Evolutionary conservation across 2,797 vertebrate species (phyloP).

Genomic region (Amblyopsis hoosieri): DNA sequence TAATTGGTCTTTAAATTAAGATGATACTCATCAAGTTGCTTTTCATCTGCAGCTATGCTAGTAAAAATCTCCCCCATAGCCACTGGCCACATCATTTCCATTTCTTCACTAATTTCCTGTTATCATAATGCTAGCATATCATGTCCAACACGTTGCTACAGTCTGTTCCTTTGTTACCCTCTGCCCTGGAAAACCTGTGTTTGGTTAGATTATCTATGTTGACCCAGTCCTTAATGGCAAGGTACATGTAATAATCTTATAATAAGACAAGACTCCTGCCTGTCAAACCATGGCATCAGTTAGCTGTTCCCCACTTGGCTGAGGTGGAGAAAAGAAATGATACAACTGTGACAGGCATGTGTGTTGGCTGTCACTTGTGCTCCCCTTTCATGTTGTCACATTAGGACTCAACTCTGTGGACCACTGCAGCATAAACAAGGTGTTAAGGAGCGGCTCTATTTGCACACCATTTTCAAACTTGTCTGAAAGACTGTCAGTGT

Average conservation of each 20-base stretch:
- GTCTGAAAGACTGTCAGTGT: conserved; percentile 62
- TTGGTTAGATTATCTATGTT: conserved; percentile 42
- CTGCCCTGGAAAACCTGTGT: conserved; percentile 35
- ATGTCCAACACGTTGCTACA: background rate
- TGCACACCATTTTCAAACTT: conserved; percentile 70
- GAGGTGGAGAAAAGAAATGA: conserved; percentile 50
- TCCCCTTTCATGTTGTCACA: conserved; percentile 73
- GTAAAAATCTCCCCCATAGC: background rate
- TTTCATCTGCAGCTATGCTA: conserved; percentile 32
- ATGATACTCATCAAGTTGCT: conserved; percentile 24
- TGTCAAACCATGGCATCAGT: conserved; percentile 52
- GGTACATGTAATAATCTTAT: conserved; percentile 42
- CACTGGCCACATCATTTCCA: conserved; percentile 10
- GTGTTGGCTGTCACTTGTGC: conserved; percentile 69
- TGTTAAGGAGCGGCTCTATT: conserved; percentile 69
- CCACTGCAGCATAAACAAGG: conserved; percentile 69
- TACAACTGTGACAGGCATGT: conserved; percentile 63
- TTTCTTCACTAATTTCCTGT: conserved; percentile 18
- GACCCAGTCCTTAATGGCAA: conserved; percentile 41
- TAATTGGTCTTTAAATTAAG: background rate
- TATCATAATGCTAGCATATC: conserved; percentile 2
- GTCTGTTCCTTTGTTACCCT: conserved; percentile 17
- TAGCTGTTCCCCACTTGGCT: conserved; percentile 50
- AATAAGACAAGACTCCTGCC: conserved; percentile 39
- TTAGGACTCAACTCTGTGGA: conserved; percentile 67